Percentiles rank a stretch among this genome's conserved stretches.
Evolutionary conservation across 2,888 invertebrate genomes (phyloP).

Genomic region (Metellina segmentata): DNA sequence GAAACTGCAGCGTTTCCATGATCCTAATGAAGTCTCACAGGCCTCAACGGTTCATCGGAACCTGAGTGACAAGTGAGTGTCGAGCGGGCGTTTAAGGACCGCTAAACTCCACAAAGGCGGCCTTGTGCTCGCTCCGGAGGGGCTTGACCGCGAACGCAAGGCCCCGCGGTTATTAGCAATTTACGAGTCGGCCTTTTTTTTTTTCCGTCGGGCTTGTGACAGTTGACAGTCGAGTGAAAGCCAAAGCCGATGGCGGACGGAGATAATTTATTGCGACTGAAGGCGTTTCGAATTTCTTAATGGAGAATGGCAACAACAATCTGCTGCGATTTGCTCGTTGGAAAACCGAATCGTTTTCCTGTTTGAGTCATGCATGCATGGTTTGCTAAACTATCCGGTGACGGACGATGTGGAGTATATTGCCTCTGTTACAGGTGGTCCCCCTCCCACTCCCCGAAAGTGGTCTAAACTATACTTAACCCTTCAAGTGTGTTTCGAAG

Average conservation of each 20-base stretch:
- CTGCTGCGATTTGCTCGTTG: conserved; percentile 11
- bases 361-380: neutral
- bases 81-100: neutral
- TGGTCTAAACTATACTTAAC: too few species aligned
- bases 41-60: conserved; percentile 31
- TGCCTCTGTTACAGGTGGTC: too few species aligned
- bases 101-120: conserved; percentile 42
- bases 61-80: conserved; percentile 34
- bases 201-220: neutral
- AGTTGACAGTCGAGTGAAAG: conserved; percentile 2
- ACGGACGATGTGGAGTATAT: too few species aligned
- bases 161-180: conserved; percentile 14
- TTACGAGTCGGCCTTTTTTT: neutral
- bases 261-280: conserved; percentile 6
- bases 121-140: neutral
- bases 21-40: conserved; percentile 38
- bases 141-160: neutral
- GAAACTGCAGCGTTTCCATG: neutral
- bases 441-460: too few species aligned
- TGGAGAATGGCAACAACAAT: conserved; percentile 10
- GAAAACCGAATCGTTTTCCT: neutral
- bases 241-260: neutral
- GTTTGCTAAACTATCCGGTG: too few species aligned
- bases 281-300: conserved; percentile 27
- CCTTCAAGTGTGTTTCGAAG: too few species aligned